phyloP scores from a whole-genome alignment of 2,888 invertebrate genomes.

The Eristalis tenax region DNA sequence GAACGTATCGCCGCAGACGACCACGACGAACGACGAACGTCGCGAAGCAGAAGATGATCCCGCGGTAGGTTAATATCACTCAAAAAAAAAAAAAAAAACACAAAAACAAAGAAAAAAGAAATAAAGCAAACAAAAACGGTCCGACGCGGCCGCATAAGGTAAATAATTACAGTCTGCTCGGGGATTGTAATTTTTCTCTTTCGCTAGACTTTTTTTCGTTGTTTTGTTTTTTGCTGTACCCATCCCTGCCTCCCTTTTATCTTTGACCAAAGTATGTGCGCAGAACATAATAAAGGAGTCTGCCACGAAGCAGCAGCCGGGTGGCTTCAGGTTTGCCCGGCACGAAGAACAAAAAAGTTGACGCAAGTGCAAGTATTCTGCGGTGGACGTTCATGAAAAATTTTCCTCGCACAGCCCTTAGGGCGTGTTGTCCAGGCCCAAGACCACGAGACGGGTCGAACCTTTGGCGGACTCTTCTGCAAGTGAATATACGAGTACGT shows the following conservation, averaged over 20 bases:
- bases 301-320: conserved; percentile 50
- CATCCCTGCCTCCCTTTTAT: conserved; percentile 46
- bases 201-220: conserved; percentile 12
- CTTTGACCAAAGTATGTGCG: conserved; percentile 42
- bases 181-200: conserved; percentile 67
- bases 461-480: conserved; percentile 51
- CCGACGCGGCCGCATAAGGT: conserved; percentile 58
- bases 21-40: conserved; percentile 28
- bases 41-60: conserved; percentile 50
- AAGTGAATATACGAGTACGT: conserved; percentile 21
- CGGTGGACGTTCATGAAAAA: conserved; percentile 46
- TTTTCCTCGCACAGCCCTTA: conserved; percentile 38
- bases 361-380: conserved; percentile 55
- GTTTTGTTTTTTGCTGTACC: background rate
- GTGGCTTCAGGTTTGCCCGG: conserved; percentile 56
- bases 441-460: conserved; percentile 17
- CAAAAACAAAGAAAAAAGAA: conserved; percentile 6
- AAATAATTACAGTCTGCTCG: conserved; percentile 71
- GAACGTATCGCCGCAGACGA: conserved; percentile 39
- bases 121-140: conserved; percentile 63
- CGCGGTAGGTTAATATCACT: conserved; percentile 70
- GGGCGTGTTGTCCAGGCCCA: conserved; percentile 35
- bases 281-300: conserved; percentile 61
- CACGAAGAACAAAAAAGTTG: conserved; percentile 43
- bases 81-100: conserved; percentile 30